Evolutionary conservation across 2,888 invertebrate genomes (phyloP).

Genomic region (Athrips mouffetella): DNA sequence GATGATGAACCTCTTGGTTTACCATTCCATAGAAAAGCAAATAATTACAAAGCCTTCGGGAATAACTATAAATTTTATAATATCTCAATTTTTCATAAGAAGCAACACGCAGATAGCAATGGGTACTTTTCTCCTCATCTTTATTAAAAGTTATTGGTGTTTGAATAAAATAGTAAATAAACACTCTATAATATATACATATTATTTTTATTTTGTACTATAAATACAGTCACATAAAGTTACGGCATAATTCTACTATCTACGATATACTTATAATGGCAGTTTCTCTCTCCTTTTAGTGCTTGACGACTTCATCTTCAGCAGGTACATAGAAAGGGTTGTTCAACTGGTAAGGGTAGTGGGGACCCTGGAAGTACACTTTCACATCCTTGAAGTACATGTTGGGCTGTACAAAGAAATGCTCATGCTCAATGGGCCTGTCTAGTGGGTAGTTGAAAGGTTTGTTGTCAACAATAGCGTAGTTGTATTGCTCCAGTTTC

Average conservation of each 20-base stretch:
- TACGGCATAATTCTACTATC: not conserved
- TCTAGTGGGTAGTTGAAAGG: slow-evolving; percentile 80
- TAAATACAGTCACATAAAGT: not conserved
- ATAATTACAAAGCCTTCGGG: slow-evolving; percentile 33
- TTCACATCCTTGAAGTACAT: slow-evolving; percentile 79
- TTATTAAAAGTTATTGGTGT: slow-evolving; percentile 30
- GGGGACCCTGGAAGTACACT: slow-evolving; percentile 57
- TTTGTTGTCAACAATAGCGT: slow-evolving; percentile 62
- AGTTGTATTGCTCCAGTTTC: slow-evolving; percentile 37
- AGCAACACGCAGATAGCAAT: slow-evolving; percentile 31
- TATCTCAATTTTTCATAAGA: slow-evolving; percentile 52
- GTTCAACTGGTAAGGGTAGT: slow-evolving; percentile 14
- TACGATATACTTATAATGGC: not conserved
- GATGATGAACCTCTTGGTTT: slow-evolving; percentile 61
- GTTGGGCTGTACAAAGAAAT: slow-evolving; percentile 75
- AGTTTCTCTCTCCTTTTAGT: slow-evolving; percentile 15
- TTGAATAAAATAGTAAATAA: not conserved
- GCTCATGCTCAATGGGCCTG: slow-evolving; percentile 59
- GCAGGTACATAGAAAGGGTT: slow-evolving; percentile 14
- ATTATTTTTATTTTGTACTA: not conserved
- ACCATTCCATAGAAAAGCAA: slow-evolving; percentile 58
- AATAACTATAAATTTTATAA: slow-evolving; percentile 62
- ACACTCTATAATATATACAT: not conserved
- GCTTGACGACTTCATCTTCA: slow-evolving; percentile 15
- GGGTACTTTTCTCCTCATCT: slow-evolving; percentile 52